A percentile compares a stretch with the other conserved stretches of the same genome.
phyloP scores from a whole-genome alignment of 2,888 invertebrate genomes.

The Pycnomerus fuliginosus region DNA sequence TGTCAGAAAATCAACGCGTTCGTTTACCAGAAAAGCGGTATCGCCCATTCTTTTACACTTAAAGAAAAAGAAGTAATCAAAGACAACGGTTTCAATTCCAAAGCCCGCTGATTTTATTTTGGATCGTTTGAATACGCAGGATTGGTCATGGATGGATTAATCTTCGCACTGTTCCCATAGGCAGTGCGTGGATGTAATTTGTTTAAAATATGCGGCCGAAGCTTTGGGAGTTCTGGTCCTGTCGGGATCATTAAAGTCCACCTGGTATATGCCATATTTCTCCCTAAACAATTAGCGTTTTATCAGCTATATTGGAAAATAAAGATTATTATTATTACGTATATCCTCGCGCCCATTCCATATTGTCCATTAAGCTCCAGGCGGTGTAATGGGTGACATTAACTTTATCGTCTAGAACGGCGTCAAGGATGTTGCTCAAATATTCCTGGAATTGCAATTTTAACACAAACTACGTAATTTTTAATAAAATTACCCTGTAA shows the following conservation, averaged over 20 bases:
- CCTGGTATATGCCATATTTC: constrained; percentile 15
- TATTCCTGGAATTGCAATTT: too few species aligned
- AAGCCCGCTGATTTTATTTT: too few species aligned
- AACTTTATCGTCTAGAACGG: constrained; percentile 46
- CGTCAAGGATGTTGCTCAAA: constrained; percentile 50
- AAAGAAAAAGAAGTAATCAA: too few species aligned
- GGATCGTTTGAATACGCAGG: too few species aligned
- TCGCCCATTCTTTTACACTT: too few species aligned
- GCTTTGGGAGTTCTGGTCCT: constrained; percentile 15
- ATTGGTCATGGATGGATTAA: too few species aligned
- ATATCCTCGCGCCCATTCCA: constrained; percentile 54
- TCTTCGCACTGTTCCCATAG: constrained; percentile 13
- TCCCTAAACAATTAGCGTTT: too few species aligned
- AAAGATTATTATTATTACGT: constrained; percentile 27
- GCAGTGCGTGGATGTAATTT: constrained; percentile 12
- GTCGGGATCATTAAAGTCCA: constrained; percentile 11
- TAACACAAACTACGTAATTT: too few species aligned
- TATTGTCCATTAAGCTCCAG: constrained; percentile 44
- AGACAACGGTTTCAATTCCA: too few species aligned
- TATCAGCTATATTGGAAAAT: background rate
- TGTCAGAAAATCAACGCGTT: too few species aligned
- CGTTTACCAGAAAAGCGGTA: too few species aligned
- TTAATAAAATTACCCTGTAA: constrained; percentile 9
- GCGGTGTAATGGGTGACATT: constrained; percentile 51
- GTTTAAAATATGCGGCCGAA: constrained; percentile 11